Conservation (phyloP, 2,797 vertebrate species). For the Smutsia gigantea region DNA sequence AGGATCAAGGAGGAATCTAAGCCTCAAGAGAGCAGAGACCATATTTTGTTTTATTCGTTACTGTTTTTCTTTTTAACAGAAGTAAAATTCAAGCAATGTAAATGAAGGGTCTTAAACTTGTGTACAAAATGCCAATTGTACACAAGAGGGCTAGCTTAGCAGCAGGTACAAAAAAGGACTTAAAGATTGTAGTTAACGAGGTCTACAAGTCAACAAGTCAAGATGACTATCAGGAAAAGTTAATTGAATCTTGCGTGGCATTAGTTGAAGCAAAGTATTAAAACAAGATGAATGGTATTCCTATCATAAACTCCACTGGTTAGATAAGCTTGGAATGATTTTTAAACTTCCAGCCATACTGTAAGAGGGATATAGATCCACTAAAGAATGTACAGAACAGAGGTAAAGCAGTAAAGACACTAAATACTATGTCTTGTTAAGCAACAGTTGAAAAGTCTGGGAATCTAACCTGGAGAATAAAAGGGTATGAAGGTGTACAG, state of each 20-base stretch:
- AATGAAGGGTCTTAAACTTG: background rate
- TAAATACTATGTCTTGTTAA: background rate
- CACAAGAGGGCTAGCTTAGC: background rate
- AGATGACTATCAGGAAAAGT: background rate
- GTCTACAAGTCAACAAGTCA: background rate
- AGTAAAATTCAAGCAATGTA: slow-evolving; percentile 12
- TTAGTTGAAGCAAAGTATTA: background rate
- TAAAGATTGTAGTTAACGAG: background rate
- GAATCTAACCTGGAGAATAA: background rate
- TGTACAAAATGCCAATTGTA: background rate
- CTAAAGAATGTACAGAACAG: background rate
- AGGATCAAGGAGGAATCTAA: background rate
- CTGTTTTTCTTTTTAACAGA: slow-evolving; percentile 14
- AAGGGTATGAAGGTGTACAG: background rate
- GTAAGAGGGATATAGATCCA: background rate
- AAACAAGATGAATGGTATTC: background rate
- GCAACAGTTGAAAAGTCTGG: background rate
- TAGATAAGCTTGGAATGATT: background rate
- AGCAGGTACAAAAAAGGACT: background rate
- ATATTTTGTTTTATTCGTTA: background rate
- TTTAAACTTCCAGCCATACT: background rate
- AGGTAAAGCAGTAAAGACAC: background rate
- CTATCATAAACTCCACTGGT: background rate
- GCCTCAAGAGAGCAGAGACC: background rate
- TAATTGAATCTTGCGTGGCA: background rate